Percentiles rank a stretch among this genome's conserved stretches.
Evolutionary conservation across 1,140 invertebrate genomes (phyloP).

Genomic region (Sinonovacula constricta): DNA sequence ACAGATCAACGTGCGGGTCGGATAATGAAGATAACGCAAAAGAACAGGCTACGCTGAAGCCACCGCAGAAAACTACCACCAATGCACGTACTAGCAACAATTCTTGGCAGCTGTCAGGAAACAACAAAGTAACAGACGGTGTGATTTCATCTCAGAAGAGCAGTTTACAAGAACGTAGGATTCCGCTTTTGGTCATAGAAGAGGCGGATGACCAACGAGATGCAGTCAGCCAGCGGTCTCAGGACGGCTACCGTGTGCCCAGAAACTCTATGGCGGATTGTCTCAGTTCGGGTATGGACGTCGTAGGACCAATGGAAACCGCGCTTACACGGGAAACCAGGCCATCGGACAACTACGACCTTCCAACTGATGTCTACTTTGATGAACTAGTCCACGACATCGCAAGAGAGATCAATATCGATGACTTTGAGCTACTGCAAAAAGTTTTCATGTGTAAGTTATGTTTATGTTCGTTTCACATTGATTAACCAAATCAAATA

Average conservation of each 20-base stretch:
- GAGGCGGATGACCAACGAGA: neutral
- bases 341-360: neutral
- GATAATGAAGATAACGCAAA: neutral
- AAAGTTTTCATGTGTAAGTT: neutral
- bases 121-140: neutral
- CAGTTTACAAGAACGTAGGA: neutral
- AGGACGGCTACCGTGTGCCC: neutral
- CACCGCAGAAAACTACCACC: neutral
- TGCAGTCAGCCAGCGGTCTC: neutral
- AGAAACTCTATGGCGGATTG: neutral
- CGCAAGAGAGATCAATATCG: neutral
- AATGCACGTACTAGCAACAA: too few relatives aligned
- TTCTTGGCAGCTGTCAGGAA: neutral
- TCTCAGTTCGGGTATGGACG: neutral
- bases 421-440: neutral
- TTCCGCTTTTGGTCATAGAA: neutral
- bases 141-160: neutral
- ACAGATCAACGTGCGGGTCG: too few relatives aligned
- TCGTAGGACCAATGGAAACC: neutral
- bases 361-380: neutral
- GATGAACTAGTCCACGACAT: neutral
- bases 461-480: too few relatives aligned
- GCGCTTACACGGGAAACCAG: neutral
- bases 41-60: neutral
- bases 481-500: too few relatives aligned